These are phyloP conservation scores for Drosophila picticornis DNA, from an alignment of 2,888 invertebrate species.

Conservation along the genomic window DNA sequence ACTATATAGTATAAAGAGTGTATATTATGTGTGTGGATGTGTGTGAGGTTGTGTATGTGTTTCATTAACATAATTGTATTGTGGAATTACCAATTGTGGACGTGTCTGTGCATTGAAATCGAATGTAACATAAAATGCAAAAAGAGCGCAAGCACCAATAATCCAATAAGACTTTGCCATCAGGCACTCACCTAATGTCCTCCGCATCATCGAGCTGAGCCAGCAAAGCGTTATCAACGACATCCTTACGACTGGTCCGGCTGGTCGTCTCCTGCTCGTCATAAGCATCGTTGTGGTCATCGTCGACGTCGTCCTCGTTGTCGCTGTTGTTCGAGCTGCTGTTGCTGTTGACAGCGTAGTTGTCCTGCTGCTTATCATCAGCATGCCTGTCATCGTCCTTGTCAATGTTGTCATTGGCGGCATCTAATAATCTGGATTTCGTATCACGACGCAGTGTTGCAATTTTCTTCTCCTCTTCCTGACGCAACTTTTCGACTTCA, in stretches of 20 bases:
- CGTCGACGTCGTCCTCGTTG: constrained; percentile 42
- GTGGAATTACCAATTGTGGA: constrained; percentile 51
- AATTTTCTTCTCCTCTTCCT: constrained; percentile 96
- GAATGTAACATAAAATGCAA: constrained; percentile 71
- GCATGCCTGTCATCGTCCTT: constrained; percentile 71
- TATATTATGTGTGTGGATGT: constrained; percentile 23
- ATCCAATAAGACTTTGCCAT: constrained; percentile 52
- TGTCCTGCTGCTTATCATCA: constrained; percentile 69
- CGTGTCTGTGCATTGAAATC: constrained; percentile 72
- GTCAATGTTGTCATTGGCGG: constrained; percentile 81
- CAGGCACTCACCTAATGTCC: constrained; percentile 81
- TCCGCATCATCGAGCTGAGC: constrained; percentile 76
- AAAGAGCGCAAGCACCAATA: constrained; percentile 61
- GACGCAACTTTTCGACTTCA: constrained; percentile 96
- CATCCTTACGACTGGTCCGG: constrained; percentile 62
- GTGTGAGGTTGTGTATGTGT: constrained; percentile 18
- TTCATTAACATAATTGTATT: constrained; percentile 54
- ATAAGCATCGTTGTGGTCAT: constrained; percentile 51
- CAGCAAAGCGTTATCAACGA: constrained; percentile 69
- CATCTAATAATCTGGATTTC: constrained; percentile 84
- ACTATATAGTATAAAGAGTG: constrained; percentile 17
- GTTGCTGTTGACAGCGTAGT: constrained; percentile 60
- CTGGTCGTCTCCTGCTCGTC: constrained; percentile 53
- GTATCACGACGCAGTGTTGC: constrained; percentile 86
- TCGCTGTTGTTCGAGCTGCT: constrained; percentile 57